Conservation (phyloP, 2,113 vertebrate species). For the Columba janthina region DNA sequence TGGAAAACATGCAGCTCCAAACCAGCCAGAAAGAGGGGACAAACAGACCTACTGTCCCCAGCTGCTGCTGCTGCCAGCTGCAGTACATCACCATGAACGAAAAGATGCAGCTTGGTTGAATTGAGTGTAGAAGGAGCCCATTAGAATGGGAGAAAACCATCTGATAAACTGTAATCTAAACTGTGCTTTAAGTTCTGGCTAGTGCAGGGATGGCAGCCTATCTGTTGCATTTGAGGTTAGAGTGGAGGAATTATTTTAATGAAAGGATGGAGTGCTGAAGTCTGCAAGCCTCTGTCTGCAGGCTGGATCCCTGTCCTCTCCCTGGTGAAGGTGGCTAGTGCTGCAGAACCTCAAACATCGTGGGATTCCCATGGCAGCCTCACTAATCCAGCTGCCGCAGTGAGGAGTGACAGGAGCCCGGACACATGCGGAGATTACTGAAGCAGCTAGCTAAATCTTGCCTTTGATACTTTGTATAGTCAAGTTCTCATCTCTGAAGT, state of each 20-base stretch:
- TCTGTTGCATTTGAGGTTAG: not conserved
- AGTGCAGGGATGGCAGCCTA: not conserved
- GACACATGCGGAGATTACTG: not conserved
- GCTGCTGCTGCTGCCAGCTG: not conserved
- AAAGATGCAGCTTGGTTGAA: not conserved
- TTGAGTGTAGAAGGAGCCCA: not conserved
- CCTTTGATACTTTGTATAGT: not conserved
- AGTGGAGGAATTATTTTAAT: not conserved
- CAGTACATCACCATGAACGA: not conserved
- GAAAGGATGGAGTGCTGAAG: not conserved
- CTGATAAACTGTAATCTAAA: not conserved
- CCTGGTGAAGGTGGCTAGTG: not conserved
- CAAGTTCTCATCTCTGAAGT: not conserved
- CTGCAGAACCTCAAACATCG: accelerated
- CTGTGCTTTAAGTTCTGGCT: not conserved
- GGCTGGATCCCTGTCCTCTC: not conserved
- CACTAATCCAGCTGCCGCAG: not conserved
- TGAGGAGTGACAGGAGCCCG: not conserved
- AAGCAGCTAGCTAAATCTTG: not conserved
- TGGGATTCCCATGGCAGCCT: not conserved
- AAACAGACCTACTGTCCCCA: not conserved
- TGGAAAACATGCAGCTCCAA: not conserved
- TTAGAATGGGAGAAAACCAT: not conserved
- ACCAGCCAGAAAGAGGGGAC: not conserved
- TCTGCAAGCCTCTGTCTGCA: not conserved